Evolutionary conservation across 1,140 invertebrate genomes (phyloP).

Genomic region (Yoshiicerus persimilis): DNA sequence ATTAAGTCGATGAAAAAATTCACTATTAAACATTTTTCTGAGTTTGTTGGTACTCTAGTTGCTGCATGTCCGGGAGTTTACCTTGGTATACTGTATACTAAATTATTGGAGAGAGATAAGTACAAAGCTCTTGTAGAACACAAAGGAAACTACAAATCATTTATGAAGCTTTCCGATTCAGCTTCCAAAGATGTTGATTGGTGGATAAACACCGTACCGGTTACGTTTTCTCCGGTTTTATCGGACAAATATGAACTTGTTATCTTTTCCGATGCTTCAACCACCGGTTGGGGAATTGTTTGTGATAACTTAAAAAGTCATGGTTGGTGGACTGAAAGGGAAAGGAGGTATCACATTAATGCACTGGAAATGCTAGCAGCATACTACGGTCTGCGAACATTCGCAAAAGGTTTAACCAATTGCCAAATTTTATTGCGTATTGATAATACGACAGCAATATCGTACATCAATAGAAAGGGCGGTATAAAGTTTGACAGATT

Average conservation of each 20-base stretch:
- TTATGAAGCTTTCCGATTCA: not conserved
- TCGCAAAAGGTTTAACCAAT: not conserved
- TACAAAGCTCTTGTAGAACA: not conserved
- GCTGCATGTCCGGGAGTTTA: not conserved
- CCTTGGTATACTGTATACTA: slow-evolving; percentile 26
- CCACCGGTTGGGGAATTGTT: not conserved
- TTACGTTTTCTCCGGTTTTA: not conserved
- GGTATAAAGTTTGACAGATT: not conserved
- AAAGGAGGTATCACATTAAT: slow-evolving; percentile 20
- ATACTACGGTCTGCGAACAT: not conserved
- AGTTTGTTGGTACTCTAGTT: not conserved
- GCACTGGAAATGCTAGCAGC: slow-evolving; percentile 25
- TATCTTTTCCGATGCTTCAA: not conserved
- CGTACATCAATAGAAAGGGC: slow-evolving; percentile 30
- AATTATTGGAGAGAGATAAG: not conserved
- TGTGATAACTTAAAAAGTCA: not conserved
- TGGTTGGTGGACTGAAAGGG: not conserved
- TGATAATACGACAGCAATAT: slow-evolving; percentile 32
- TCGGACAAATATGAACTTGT: not conserved
- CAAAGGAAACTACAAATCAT: not conserved
- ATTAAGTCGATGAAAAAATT: not conserved
- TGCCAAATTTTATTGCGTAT: not conserved
- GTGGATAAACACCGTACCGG: not conserved
- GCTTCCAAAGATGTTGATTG: not conserved
- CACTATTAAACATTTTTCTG: not conserved